phyloP scores from a whole-genome alignment of 2,888 invertebrate genomes.

The Schrankia costaestrigalis region DNA sequence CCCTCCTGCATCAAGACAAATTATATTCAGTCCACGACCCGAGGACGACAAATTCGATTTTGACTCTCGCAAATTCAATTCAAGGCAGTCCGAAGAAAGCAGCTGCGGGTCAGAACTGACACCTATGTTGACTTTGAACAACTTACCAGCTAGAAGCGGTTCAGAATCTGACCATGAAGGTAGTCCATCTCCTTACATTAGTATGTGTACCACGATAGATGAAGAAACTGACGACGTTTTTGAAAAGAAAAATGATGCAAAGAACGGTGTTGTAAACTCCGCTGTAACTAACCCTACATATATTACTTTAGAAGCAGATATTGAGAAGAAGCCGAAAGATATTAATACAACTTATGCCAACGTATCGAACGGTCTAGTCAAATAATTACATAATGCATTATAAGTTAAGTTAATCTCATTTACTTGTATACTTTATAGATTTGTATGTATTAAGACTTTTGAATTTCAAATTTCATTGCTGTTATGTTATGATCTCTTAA shows the following conservation, averaged over 20 bases:
- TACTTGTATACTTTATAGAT: conserved; percentile 17
- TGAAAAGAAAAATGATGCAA: conserved; percentile 54
- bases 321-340: conserved; percentile 64
- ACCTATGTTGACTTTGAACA: conserved; percentile 77
- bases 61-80: conserved; percentile 56
- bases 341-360: conserved; percentile 60
- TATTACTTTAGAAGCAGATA: conserved; percentile 54
- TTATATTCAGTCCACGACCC: conserved; percentile 80
- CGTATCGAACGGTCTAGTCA: conserved; percentile 72
- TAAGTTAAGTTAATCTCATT: conserved; percentile 35
- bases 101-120: conserved; percentile 68
- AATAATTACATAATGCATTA: conserved; percentile 44
- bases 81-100: conserved; percentile 45
- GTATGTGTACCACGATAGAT: conserved; percentile 56
- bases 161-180: conserved; percentile 71
- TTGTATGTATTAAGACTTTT: conserved; percentile 10
- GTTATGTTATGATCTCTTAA: conserved; percentile 29
- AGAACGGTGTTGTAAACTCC: conserved; percentile 46
- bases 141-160: conserved; percentile 57
- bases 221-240: conserved; percentile 72
- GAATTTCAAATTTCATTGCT: conserved; percentile 20
- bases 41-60: conserved; percentile 76
- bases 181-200: conserved; percentile 51
- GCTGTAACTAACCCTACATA: conserved; percentile 72
- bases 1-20: conserved; percentile 58